phyloP scores from a whole-genome alignment of 2,113 vertebrate genomes.

The Scalopus aquaticus region DNA sequence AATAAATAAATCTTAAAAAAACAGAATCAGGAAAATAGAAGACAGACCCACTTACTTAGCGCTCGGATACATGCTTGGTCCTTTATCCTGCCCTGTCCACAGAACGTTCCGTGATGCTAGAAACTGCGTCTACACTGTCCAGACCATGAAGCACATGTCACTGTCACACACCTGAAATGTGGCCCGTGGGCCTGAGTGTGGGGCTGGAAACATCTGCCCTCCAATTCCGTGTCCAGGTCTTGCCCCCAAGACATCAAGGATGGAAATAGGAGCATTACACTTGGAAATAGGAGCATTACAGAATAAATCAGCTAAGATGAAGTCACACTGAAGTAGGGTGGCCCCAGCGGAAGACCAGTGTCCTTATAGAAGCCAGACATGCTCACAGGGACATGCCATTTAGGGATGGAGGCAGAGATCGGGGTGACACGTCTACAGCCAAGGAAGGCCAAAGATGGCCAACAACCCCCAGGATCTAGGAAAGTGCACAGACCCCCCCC shows the following conservation, averaged over 20 bases:
- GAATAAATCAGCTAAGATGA: background rate
- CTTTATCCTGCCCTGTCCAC: background rate
- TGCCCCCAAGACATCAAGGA: background rate
- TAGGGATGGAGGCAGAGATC: background rate
- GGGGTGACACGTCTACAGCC: background rate
- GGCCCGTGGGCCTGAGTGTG: too few species aligned
- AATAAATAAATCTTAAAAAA: too few species aligned
- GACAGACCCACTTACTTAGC: background rate
- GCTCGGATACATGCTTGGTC: background rate
- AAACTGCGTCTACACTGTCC: too few species aligned
- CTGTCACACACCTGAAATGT: background rate
- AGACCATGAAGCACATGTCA: background rate
- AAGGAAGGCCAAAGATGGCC: background rate
- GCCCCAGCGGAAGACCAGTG: background rate
- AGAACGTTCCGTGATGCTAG: background rate
- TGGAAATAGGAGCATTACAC: background rate
- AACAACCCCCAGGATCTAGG: background rate
- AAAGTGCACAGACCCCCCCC: background rate
- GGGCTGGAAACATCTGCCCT: background rate
- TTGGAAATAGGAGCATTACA: background rate
- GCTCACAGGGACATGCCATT: background rate
- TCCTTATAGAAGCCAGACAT: background rate
- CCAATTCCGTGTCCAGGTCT: background rate
- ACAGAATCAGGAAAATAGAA: too few species aligned
- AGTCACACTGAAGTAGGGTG: background rate